Percentiles rank a stretch among this genome's conserved stretches.
These are phyloP conservation scores for Ashinkailepas kermadecensis DNA, from an alignment of 2,888 invertebrate species.

Conservation along the genomic window DNA sequence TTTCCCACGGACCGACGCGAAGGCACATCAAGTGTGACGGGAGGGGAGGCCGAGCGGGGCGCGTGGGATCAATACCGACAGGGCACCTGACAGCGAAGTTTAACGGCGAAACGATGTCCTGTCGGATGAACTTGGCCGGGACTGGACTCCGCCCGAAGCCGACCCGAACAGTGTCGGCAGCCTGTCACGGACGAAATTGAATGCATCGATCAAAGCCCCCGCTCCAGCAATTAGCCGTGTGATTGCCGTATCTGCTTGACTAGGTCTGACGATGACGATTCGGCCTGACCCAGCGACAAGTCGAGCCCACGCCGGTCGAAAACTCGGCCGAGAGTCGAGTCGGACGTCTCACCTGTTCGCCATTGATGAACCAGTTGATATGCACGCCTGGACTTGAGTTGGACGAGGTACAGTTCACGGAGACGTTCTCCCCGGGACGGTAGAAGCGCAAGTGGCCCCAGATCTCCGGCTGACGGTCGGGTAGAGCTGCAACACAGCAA, in stretches of 20 bases:
- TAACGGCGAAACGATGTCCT: too few species aligned
- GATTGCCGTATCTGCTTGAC: too few species aligned
- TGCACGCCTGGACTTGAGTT: background rate
- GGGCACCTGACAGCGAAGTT: background rate
- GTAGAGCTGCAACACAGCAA: background rate
- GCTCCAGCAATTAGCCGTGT: too few species aligned
- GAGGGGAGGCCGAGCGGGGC: background rate
- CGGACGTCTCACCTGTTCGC: slow-evolving; percentile 1
- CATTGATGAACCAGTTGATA: slow-evolving; percentile 21
- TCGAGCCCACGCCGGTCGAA: too few species aligned
- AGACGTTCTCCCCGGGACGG: background rate
- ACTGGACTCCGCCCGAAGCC: too few species aligned
- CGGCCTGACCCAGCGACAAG: too few species aligned
- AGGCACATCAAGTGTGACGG: background rate
- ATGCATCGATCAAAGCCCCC: too few species aligned
- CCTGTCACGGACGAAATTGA: too few species aligned
- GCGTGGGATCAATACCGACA: background rate
- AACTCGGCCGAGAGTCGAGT: background rate
- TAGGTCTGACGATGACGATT: too few species aligned
- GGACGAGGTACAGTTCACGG: slow-evolving; percentile 18
- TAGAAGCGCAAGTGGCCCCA: background rate
- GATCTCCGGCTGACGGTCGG: slow-evolving; percentile 1
- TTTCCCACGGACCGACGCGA: background rate
- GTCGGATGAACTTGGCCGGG: too few species aligned
- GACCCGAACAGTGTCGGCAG: too few species aligned